Evolutionary conservation across 2,797 vertebrate species (phyloP).

Genomic region (Helarctos malayanus): DNA sequence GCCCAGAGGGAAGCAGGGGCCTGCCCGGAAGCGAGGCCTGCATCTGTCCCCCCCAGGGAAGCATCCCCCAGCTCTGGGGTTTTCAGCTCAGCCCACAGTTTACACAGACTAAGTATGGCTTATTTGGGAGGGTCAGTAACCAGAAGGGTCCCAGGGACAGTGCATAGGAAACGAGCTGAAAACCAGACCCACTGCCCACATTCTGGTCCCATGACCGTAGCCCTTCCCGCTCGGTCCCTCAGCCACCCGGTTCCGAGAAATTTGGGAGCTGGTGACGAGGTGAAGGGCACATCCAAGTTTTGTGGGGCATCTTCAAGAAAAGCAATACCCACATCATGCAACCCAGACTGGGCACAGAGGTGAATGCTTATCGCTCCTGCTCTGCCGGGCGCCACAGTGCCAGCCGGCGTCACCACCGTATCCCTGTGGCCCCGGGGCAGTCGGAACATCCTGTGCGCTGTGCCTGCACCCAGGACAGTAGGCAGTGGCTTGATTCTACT

Average conservation of each 20-base stretch:
- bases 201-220: fast-evolving
- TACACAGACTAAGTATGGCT: fast-evolving
- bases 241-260: fast-evolving
- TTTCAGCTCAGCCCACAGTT: not conserved
- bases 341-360: fast-evolving
- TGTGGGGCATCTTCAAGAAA: not conserved
- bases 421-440: fast-evolving
- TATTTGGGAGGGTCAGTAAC: not conserved
- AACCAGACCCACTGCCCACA: not conserved
- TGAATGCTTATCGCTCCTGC: fast-evolving
- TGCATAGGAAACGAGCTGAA: not conserved
- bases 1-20: not conserved
- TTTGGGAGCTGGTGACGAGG: not conserved
- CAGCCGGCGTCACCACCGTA: fast-evolving
- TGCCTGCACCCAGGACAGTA: not conserved
- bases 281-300: not conserved
- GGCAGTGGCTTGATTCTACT: not conserved
- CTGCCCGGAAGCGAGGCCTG: not conserved
- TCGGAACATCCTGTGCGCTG: not conserved
- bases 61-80: not conserved
- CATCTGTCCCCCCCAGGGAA: not conserved
- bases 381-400: fast-evolving
- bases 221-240: not conserved
- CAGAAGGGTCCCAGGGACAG: not conserved
- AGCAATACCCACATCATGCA: not conserved